Evolutionary conservation across 2,113 vertebrate species (phyloP).

Genomic region (Salvator merianae): DNA sequence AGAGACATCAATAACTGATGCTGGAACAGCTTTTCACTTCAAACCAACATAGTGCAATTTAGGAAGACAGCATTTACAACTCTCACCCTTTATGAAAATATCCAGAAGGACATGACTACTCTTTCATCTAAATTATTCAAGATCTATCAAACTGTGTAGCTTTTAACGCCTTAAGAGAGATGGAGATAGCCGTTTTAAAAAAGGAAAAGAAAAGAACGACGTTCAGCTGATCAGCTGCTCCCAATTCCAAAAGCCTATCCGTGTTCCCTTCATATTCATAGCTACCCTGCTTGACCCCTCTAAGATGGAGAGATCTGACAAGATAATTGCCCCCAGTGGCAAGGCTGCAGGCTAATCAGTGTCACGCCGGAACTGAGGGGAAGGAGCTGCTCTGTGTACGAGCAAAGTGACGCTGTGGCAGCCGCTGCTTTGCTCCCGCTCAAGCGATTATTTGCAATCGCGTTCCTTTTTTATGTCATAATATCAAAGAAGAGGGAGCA

Average conservation of each 20-base stretch:
- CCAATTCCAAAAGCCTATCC: neutral
- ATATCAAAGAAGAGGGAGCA: neutral
- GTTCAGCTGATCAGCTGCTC: neutral
- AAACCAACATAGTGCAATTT: neutral
- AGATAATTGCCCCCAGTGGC: neutral
- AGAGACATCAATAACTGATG: neutral
- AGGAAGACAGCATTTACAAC: neutral
- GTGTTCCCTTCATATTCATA: neutral
- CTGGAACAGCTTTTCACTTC: neutral
- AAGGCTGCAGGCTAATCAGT: neutral
- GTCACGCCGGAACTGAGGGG: neutral
- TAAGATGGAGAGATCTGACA: constrained; percentile 6
- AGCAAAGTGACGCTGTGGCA: neutral
- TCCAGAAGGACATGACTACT: too few species aligned
- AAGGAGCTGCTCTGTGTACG: neutral
- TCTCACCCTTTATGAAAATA: neutral
- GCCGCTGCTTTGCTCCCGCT: neutral
- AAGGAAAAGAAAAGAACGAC: neutral
- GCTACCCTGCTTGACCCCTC: neutral
- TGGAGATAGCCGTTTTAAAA: neutral
- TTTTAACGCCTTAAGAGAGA: neutral
- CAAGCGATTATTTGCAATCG: neutral
- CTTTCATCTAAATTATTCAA: neutral
- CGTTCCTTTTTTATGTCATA: neutral
- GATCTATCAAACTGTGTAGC: neutral